These are phyloP conservation scores for Muscicapa striata DNA, from an alignment of 2,797 vertebrate genomes.

Conservation along the genomic window DNA sequence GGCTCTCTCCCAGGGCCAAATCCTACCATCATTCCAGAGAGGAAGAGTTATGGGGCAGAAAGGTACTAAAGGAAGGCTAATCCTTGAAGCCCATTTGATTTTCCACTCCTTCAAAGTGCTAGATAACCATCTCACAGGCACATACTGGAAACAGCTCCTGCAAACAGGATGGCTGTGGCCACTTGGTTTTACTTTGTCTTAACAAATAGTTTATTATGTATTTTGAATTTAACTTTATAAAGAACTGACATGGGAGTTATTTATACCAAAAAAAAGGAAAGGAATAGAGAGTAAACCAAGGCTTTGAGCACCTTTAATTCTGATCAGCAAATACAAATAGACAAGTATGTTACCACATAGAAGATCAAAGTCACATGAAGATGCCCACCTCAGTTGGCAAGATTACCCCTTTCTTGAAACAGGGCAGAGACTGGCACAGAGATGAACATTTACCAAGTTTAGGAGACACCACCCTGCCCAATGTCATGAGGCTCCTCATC, in stretches of 20 bases:
- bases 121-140: not conserved
- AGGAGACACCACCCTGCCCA: not conserved
- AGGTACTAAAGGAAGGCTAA: not conserved
- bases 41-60: not conserved
- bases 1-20: not conserved
- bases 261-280: not conserved
- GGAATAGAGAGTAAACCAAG: not conserved
- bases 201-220: not conserved
- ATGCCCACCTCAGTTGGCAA: not conserved
- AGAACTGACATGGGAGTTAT: not conserved
- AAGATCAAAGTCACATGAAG: not conserved
- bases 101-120: not conserved
- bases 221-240: not conserved
- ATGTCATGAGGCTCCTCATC: not conserved
- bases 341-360: rapidly evolving
- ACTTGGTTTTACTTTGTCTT: not conserved
- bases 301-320: not conserved
- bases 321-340: not conserved
- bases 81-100: not conserved
- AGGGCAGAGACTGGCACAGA: not conserved
- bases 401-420: not conserved
- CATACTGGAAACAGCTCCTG: not conserved
- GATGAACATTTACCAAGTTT: not conserved
- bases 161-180: not conserved
- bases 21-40: not conserved